Conservation (phyloP, 2,888 invertebrate genomes). For the Rhamnusium bicolor region DNA sequence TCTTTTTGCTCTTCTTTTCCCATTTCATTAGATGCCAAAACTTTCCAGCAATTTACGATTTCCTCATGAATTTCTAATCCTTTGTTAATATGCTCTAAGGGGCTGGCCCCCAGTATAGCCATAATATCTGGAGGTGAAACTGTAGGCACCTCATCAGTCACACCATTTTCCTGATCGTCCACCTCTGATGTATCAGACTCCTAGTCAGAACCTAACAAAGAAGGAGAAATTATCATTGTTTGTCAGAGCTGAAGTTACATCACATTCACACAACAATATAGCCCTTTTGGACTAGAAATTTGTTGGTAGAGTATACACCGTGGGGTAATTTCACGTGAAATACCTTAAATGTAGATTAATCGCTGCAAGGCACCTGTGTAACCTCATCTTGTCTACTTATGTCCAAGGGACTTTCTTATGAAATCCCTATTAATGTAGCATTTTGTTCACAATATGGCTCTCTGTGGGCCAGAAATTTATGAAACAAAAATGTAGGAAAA, state of each 20-base stretch:
- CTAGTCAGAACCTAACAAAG: background rate
- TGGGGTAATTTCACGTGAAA: background rate
- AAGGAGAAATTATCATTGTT: background rate
- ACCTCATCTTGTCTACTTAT: background rate
- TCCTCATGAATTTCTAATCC: background rate
- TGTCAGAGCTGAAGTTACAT: background rate
- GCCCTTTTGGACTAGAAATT: background rate
- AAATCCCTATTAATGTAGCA: background rate
- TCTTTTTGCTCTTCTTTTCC: background rate
- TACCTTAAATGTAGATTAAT: background rate
- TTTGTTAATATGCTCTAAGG: background rate
- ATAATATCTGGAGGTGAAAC: background rate
- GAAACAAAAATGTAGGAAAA: background rate
- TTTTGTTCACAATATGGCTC: background rate
- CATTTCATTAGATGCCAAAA: background rate
- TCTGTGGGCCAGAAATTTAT: background rate
- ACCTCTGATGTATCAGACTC: background rate
- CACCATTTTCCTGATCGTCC: background rate
- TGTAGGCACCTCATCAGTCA: background rate
- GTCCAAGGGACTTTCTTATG: background rate
- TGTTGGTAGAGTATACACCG: background rate
- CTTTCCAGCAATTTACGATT: background rate
- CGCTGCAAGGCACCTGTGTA: background rate
- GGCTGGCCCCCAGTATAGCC: background rate
- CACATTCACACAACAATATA: background rate